Percentiles rank a stretch among this genome's conserved stretches.
Evolutionary conservation across 1,140 invertebrate species (phyloP).

Genomic region (Drosophila rhopaloa): DNA sequence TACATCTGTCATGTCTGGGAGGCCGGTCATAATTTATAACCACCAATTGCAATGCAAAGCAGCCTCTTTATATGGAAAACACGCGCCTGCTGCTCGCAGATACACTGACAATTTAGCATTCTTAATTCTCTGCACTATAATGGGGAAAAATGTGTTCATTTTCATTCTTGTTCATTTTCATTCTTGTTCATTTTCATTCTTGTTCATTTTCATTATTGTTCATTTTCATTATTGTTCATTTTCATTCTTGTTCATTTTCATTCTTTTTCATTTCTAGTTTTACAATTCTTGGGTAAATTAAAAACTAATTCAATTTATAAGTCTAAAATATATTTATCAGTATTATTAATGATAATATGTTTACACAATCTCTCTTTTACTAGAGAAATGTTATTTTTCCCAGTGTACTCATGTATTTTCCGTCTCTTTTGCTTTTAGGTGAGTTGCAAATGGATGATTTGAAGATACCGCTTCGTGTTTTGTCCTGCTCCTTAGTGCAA

Average conservation of each 20-base stretch:
- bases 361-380: too few species aligned
- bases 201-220: neutral
- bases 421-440: slow-evolving; percentile 61
- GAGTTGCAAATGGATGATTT: slow-evolving; percentile 59
- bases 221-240: neutral
- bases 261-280: neutral
- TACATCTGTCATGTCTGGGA: slow-evolving; percentile 56
- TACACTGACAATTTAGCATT: slow-evolving; percentile 21
- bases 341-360: too few species aligned
- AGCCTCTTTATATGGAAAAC: slow-evolving; percentile 76
- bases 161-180: neutral
- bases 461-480: slow-evolving; percentile 9
- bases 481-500: slow-evolving; percentile 29
- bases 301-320: too few species aligned
- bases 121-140: slow-evolving; percentile 6
- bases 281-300: too few species aligned
- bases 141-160: neutral
- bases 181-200: neutral
- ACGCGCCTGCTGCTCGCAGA: slow-evolving; percentile 44
- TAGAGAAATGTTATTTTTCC: too few species aligned
- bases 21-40: slow-evolving; percentile 62
- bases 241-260: neutral
- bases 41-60: slow-evolving; percentile 75
- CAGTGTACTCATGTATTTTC: slow-evolving; percentile 27
- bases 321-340: too few species aligned